Base-by-base conservation (phyloP, 2,888 invertebrate genomes). In the Callinectes sapidus region DNA sequence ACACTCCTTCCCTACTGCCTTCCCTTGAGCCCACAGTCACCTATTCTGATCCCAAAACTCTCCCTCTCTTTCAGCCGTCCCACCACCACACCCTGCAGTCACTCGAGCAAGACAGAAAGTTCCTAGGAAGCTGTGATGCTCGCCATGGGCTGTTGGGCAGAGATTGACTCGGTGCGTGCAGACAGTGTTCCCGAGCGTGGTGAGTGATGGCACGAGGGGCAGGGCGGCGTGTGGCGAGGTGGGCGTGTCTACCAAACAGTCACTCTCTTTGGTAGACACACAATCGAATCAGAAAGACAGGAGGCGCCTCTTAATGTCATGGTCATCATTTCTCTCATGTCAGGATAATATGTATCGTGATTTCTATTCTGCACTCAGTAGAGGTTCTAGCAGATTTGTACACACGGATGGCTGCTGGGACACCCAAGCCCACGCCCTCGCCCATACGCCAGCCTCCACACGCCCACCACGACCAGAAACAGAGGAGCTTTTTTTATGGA, bases 401-500 rank as follows among this genome's bases (percentile, higher is more conserved):
- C 32, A 81, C 81, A 35, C 32, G 8, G 66, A n/a, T n/a, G 23
- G 71, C 61, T 71, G 10, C 13, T 71, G n/a, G 71, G 28, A 71
- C n/a, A 10, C 71, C 48, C 48, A 48, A 5, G 48, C 6, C 48
- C 48, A 8, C 3, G 48, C 48, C 48, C 48, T 48, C 48, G 23
- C 2, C 71, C 13, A 71, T 8, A 71, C 71, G 13, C 71, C 71
- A 71, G 28, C 71, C 28, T 71, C 71, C 28, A 71, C 71, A 71
- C 71, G 28, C 61, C 61, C 71, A 71, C 32, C 81, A 35, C 81
- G 81, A 28, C 32, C 81, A 81, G 81, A 81, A 81, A 77, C 28
- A 81, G 81, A 81, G 35, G 32, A 81, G 81, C 81, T 32, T 35
- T 81, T 81, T 81, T 81, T n/a, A 14, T 48, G 28, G 88, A 87